Conservation (phyloP, 2,888 invertebrate species). For the Troides aeacus region DNA sequence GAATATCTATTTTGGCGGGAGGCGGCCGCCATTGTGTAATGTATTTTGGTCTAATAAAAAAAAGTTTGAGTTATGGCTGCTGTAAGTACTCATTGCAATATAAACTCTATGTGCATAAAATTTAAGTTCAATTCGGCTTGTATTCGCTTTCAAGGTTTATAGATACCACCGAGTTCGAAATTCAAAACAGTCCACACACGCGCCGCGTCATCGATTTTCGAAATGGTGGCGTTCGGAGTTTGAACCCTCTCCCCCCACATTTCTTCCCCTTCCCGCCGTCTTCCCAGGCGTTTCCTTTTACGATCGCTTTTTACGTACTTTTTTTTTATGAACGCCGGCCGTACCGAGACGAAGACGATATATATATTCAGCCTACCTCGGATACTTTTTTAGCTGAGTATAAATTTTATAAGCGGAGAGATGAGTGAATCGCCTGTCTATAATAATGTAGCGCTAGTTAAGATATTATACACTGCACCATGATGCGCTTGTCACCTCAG, state of each 20-base stretch:
- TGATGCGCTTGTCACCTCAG: no score
- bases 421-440: no score
- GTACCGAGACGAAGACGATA: slow-evolving; percentile 4
- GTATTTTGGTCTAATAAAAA: slow-evolving; percentile 20
- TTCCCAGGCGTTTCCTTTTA: slow-evolving; percentile 20
- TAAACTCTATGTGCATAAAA: not conserved
- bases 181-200: slow-evolving; percentile 64
- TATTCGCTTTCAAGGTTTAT: not conserved
- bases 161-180: slow-evolving; percentile 21
- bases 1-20: slow-evolving; percentile 22
- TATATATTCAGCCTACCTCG: not conserved
- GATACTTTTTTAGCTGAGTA: not conserved
- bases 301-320: slow-evolving; percentile 21
- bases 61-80: slow-evolving; percentile 11
- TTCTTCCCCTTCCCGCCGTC: slow-evolving; percentile 35
- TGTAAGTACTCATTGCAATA: not conserved
- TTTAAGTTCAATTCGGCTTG: slow-evolving; percentile 3
- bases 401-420: no score
- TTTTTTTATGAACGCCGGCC: not conserved
- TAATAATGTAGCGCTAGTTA: no score
- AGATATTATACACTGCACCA: no score
- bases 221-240: slow-evolving; percentile 50
- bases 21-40: slow-evolving; percentile 16
- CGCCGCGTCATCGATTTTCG: slow-evolving; percentile 70
- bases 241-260: no score